Percentiles rank a stretch among this genome's conserved stretches.
Conservation (phyloP, 2,888 invertebrate genomes). For the Drosophila borborema region DNA sequence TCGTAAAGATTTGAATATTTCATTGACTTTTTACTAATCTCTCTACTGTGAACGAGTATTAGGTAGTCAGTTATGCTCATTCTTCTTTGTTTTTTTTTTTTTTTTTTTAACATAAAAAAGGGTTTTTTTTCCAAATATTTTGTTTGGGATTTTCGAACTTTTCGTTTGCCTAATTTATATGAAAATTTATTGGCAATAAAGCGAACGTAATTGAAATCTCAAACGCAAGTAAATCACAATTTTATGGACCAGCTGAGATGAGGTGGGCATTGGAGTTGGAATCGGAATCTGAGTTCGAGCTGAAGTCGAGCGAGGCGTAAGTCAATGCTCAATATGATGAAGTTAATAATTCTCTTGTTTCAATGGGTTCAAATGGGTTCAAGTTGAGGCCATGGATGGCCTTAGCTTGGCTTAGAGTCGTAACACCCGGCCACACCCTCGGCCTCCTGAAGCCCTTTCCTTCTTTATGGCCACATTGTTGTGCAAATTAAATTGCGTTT, state of each 20-base stretch:
- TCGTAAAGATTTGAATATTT: background rate
- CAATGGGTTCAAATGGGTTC: conserved; percentile 51
- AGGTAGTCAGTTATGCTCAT: background rate
- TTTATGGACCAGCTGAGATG: conserved; percentile 66
- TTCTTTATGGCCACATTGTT: conserved; percentile 56
- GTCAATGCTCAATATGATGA: conserved; percentile 57
- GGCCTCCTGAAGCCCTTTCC: background rate
- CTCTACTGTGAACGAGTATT: background rate
- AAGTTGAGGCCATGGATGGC: conserved; percentile 16
- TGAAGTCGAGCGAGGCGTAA: conserved; percentile 13
- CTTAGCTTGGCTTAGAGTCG: background rate
- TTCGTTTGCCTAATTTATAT: conserved; percentile 77
- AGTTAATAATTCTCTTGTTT: conserved; percentile 74
- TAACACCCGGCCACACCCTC: background rate
- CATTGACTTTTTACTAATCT: background rate
- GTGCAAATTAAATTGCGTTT: conserved; percentile 77
- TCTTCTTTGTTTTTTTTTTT: too few species aligned
- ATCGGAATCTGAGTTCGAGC: too few species aligned
- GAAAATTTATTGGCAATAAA: conserved; percentile 82
- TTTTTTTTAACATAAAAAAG: background rate
- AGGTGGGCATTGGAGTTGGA: background rate
- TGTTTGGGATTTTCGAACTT: conserved; percentile 37
- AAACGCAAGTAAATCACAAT: conserved; percentile 81
- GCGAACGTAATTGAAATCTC: conserved; percentile 82
- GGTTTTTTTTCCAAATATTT: conserved; percentile 7